Base-by-base conservation (phyloP, 2,113 vertebrate genomes). In the Tautogolabrus adspersus region DNA sequence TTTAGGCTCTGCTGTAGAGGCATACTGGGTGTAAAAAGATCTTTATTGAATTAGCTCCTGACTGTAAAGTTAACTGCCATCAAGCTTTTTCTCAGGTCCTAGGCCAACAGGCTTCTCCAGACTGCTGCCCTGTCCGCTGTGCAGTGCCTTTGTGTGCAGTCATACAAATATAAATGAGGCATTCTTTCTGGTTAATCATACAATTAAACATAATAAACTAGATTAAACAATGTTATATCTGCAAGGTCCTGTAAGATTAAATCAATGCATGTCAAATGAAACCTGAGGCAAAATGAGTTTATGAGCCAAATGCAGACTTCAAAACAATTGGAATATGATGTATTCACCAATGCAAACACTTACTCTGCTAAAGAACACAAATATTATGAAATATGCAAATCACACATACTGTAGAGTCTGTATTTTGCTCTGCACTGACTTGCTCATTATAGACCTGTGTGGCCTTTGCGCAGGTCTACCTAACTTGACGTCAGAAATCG, bases 401-500 rank as follows among this genome's bases (percentile, higher is more conserved):
- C 40, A 44, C 42, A 67, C 55, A 49, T 57, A 58, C 22, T 82
- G 75, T 89, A 91, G 67, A 51, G 62, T 82, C 78, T 90, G 89
- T 87, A 66, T 92, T 90, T 91, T 88, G 85, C 75, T 84, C 63
- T 66, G 59, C 6, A 13, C 38, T 72, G 72, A 82, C 79, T 82
- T 70, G 55, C 59, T 87, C 73, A 76, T 91, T 89, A 83, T 52
- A 82, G 71, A 72, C 74, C 80, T 92, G 89, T 83, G 90, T 88
- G 89, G 92, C 79, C 82, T 84, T 68, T 90, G 87, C 84, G 81
- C 84, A 91, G 76, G 72, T 89, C 80, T 70, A 68, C 76, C 81
- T 61, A 75, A 74, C 67, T 89, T 93, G 92, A 92, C 91, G 92
- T 93, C 91, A 93, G 56, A 87, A 80, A 76, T 81, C 82, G n/a